Base-by-base conservation (phyloP, 2,888 invertebrate genomes). In the Cordilura impudica region DNA sequence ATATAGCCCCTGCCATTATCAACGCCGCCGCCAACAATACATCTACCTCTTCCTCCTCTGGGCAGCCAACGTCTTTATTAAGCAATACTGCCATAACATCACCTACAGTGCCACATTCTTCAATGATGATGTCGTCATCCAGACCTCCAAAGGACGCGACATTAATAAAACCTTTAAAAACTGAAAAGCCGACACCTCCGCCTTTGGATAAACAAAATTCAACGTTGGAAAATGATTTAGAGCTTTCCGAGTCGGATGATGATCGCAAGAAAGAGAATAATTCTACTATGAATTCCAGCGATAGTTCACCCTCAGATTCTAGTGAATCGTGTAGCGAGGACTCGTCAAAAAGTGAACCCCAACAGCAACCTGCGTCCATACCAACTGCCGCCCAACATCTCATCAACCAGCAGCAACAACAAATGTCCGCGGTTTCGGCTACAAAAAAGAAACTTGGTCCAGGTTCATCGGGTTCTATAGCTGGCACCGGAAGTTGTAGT, bases 181-280 rank as follows among this genome's bases (percentile, higher is more conserved):
- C 82, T 8, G 86, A 87, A 19, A 86, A 88, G 39, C 71, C 66
- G 39, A 69, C 73, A 21, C 82, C 79, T 49, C 84, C 86, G 14
- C 61, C 84, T 53, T 77, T 88, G 74, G 86, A 85, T 45, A 88
- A 88, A 60, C 89, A 85, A 69, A 88, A 87, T 81, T 87, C 88
- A 51, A 88, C 87, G 85, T 88, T 93, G 82, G 90, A 91, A 84
- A 93, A 93, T 88, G 95, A 95, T 90, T 91, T 95, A 83, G 93
- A 93, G 77, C 89, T 95, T 74, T 95, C 95, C 16, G 95, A 95
- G 88, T 95, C 95, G 85, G 95, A 96, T 84, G 95, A 95, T 86
- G 95, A 95, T 70, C 88, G 89, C 26, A 89, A 89, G 70, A 90
- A 90, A 84, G 88, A 90, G 82, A 83, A 84, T 12, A 82, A 84